Evolutionary conservation across 2,113 vertebrate species (phyloP).

Genomic region (Paradoxurus hermaphroditus): DNA sequence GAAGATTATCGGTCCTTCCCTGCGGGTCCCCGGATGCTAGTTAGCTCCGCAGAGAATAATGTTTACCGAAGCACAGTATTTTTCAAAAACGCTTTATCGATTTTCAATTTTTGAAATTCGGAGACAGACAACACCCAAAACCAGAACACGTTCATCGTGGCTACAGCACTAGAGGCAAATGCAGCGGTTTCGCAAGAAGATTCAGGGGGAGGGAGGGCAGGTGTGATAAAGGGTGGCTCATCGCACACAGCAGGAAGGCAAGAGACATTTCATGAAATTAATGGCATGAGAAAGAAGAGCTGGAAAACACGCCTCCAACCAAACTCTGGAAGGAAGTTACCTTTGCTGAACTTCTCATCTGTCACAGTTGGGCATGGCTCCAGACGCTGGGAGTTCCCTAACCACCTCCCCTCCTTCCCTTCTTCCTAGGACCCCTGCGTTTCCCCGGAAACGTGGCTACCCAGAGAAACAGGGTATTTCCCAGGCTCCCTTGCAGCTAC

Average conservation of each 20-base stretch:
- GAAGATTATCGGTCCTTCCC: neutral
- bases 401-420: neutral
- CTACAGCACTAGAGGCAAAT: neutral
- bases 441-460: neutral
- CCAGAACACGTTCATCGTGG: neutral
- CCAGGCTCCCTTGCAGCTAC: neutral
- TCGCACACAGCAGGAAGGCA: neutral
- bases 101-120: constrained; percentile 32
- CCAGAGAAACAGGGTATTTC: neutral
- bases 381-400: neutral
- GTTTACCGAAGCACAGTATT: neutral
- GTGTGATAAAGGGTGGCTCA: neutral
- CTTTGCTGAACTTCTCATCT: neutral
- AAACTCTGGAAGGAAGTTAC: neutral
- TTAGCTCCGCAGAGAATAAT: constrained; percentile 6
- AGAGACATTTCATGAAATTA: neutral
- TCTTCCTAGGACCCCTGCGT: neutral
- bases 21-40: neutral
- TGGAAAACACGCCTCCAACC: neutral
- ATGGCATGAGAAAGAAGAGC: neutral
- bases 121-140: neutral
- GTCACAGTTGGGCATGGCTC: neutral
- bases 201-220: neutral
- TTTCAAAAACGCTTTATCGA: neutral
- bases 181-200: neutral